Base-by-base conservation (phyloP, 2,888 invertebrate species). In the Papilio gigon region DNA sequence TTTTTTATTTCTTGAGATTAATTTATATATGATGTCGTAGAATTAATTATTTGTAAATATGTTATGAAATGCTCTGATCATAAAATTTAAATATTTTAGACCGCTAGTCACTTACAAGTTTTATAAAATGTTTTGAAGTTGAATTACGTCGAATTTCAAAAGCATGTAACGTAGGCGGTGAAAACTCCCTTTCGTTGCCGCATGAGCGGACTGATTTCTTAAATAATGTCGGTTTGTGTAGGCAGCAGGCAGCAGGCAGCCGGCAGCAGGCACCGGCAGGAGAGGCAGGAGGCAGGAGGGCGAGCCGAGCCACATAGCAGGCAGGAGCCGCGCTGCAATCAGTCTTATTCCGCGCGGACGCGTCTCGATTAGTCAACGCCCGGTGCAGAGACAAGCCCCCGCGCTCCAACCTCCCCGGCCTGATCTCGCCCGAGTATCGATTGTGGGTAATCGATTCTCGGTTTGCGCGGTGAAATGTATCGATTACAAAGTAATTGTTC, bases 311-410 rank as follows among this genome's bases (percentile, higher is more conserved):
- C 85, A 84, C 87, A 86, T 84, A 84, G 86, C 89, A 87, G 87
- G 89, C 89, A 87, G 89, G 85, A 87, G 87, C 86, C 83, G 83
- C 80, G 80, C 78, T 82, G 89, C 89, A 88, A 92, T 92, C 91
- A 89, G 87, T 92, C 91, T 92, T 91, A 89, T 91, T 92, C 91
- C 91, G 86, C 88, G 90, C 89, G 89, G 92, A 90, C 92, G 90
- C 88, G 87, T 84, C 84, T 78, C 90, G 86, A 91, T 91, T 91
- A 91, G 90, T 91, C 90, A 91, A 90, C 89, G 91, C 90, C 90
- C 82, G 84, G 82, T 86, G 88, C 91, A 92, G 92, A 90, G 90
- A 91, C 91, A 90, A 85, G 84, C 85, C 82, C 83, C 83, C 85
- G 53, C 53, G 53, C 85, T 83, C 77, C 85, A 74, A 80, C 86